A percentile compares a stretch with the other conserved stretches of the same genome.
Conservation (phyloP, 2,113 vertebrate species). For the Gavialis gangeticus region DNA sequence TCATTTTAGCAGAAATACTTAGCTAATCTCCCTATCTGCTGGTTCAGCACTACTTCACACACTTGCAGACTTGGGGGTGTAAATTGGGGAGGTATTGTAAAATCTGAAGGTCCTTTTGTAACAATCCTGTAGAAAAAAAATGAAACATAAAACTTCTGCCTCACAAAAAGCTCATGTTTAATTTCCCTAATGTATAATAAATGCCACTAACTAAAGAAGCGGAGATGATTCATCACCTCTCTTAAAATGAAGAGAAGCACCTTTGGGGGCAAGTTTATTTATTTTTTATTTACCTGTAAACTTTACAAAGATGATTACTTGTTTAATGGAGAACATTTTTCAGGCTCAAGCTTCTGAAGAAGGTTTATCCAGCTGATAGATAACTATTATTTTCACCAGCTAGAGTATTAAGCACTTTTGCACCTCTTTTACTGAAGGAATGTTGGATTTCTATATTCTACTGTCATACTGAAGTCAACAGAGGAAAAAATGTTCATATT, state of each 20-base stretch:
- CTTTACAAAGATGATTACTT: not conserved
- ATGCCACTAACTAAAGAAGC: not conserved
- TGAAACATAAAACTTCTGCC: not conserved
- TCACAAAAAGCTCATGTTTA: not conserved
- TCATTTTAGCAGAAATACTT: accelerated
- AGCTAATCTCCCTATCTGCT: not conserved
- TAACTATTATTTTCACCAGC: not conserved
- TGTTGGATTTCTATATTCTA: not conserved
- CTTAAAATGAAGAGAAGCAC: not conserved
- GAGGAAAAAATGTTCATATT: not conserved
- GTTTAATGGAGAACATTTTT: slow-evolving; percentile 24
- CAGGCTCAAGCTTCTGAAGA: not conserved
- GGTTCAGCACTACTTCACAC: not conserved
- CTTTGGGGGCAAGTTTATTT: not conserved
- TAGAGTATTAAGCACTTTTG: not conserved
- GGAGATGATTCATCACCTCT: not conserved
- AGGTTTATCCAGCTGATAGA: slow-evolving; percentile 12
- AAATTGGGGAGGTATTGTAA: not conserved
- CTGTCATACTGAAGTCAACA: not conserved
- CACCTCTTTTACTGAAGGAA: slow-evolving; percentile 14
- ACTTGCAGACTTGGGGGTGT: not conserved
- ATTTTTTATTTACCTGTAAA: not conserved
- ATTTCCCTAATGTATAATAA: not conserved
- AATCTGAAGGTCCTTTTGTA: not conserved
- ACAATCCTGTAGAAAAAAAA: not conserved